A percentile compares a stretch with the other conserved stretches of the same genome.
Evolutionary conservation across 2,797 vertebrate species (phyloP).

Genomic region (Eospalax fontanierii): DNA sequence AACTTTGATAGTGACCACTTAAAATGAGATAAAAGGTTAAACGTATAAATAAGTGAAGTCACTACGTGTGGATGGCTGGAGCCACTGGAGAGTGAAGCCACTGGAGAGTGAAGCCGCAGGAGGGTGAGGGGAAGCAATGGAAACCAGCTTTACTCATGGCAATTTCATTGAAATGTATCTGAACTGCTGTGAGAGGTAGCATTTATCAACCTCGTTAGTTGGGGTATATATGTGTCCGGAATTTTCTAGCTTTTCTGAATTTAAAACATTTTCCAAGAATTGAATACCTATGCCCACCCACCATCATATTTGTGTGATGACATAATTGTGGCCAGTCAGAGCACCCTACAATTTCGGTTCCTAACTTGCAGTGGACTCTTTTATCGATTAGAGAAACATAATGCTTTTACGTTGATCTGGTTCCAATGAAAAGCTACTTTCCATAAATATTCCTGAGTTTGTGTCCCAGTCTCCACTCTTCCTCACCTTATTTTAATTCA

Average conservation of each 20-base stretch:
- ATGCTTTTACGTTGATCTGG: neutral
- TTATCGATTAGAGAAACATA: slow-evolving; percentile 13
- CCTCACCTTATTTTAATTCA: neutral
- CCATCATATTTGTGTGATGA: neutral
- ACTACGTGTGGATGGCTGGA: neutral
- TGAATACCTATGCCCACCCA: neutral
- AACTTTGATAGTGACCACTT: neutral
- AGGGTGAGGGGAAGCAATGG: neutral
- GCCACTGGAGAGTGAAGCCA: neutral
- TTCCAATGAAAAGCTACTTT: neutral
- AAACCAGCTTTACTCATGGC: neutral
- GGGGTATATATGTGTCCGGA: neutral
- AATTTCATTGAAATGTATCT: neutral
- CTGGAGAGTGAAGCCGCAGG: neutral
- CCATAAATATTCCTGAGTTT: neutral
- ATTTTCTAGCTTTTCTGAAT: neutral
- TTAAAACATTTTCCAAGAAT: neutral
- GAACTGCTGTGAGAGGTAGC: neutral
- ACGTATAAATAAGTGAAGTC: neutral
- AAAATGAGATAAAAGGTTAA: neutral
- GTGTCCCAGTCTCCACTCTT: neutral
- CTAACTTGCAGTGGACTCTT: neutral
- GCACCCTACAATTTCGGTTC: neutral
- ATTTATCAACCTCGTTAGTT: neutral
- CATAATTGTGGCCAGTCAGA: neutral